phyloP scores from a whole-genome alignment of 2,797 vertebrate genomes.

The Stomatorhinus walkeri region DNA sequence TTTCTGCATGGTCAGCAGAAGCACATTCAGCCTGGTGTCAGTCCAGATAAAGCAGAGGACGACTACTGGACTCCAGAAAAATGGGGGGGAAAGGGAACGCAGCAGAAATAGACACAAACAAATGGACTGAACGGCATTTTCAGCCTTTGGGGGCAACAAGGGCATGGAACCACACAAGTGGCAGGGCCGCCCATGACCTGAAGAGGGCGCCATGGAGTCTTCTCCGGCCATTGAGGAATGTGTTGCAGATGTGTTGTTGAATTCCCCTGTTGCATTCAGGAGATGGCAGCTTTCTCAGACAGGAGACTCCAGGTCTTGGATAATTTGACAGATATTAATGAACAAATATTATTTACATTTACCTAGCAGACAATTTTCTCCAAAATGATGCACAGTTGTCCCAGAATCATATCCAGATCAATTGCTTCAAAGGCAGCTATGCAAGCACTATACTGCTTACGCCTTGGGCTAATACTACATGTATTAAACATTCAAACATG shows the following conservation, averaged over 20 bases:
- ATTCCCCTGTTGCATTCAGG: neutral
- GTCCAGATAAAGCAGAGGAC: constrained; percentile 57
- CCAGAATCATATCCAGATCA: neutral
- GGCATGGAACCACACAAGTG: neutral
- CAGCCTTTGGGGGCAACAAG: neutral
- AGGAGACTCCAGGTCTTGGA: neutral
- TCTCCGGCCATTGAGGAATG: neutral
- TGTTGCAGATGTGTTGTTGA: neutral
- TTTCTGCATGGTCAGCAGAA: constrained; percentile 66
- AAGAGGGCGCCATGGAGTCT: neutral
- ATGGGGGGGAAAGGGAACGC: neutral
- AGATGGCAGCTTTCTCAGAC: neutral
- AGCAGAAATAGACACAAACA: neutral
- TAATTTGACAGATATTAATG: neutral
- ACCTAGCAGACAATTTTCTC: neutral
- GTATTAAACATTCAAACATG: neutral
- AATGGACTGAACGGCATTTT: neutral
- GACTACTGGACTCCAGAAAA: constrained; percentile 33
- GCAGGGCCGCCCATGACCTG: neutral
- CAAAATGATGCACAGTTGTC: neutral
- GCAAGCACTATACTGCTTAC: constrained; percentile 32
- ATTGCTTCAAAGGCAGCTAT: constrained; percentile 36
- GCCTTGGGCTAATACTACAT: neutral
- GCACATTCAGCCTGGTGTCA: constrained; percentile 51
- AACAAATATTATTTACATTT: neutral